These are phyloP conservation scores for Isoperla grammatica DNA, from an alignment of 2,888 invertebrate species.

Conservation along the genomic window DNA sequence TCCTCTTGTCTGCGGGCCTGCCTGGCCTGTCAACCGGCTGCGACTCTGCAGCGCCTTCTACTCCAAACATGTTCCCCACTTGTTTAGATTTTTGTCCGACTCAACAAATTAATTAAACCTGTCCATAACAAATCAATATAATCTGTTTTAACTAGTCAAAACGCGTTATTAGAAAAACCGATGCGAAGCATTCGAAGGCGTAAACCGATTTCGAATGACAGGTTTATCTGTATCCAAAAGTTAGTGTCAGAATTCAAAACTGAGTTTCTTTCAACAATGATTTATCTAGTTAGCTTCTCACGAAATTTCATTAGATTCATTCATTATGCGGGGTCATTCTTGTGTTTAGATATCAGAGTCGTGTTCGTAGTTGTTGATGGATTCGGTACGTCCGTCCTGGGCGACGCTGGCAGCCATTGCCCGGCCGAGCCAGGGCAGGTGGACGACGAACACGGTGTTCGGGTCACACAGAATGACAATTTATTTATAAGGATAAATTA, in stretches of 20 bases:
- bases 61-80: neutral
- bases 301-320: too few relatives aligned
- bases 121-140: constrained; percentile 5
- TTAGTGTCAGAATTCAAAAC: neutral
- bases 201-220: neutral
- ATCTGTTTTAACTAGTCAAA: neutral
- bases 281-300: neutral
- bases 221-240: neutral
- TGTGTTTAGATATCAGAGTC: too few relatives aligned
- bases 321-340: too few relatives aligned
- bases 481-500: too few relatives aligned
- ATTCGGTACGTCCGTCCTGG: too few relatives aligned
- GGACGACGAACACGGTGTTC: too few relatives aligned
- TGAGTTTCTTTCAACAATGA: neutral
- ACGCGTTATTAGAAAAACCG: neutral
- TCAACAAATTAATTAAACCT: constrained; percentile 4
- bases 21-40: too few relatives aligned
- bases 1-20: neutral
- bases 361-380: too few relatives aligned
- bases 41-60: neutral
- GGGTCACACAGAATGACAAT: too few relatives aligned
- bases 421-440: too few relatives aligned
- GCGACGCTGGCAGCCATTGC: too few relatives aligned
- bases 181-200: neutral
- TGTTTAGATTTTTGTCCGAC: constrained; percentile 7